phyloP scores from a whole-genome alignment of 2,888 invertebrate species.

The Serripes groenlandicus region DNA sequence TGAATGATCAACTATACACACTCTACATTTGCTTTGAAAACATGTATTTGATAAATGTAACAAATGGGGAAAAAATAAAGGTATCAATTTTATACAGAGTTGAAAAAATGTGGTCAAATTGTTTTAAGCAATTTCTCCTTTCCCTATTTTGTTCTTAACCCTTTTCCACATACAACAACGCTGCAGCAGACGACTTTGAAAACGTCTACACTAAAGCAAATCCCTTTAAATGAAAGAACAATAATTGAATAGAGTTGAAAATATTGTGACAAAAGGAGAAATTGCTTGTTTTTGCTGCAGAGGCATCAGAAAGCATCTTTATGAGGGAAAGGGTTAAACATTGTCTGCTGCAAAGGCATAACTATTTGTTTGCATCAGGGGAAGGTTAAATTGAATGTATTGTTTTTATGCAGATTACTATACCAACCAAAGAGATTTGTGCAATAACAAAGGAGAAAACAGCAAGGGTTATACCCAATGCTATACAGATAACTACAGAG shows the following conservation, averaged over 20 bases:
- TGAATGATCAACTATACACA: no score
- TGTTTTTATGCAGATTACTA: conserved; percentile 88
- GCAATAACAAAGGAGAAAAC: conserved; percentile 93
- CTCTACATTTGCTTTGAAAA: no score
- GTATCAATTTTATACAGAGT: no score
- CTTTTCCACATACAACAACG: neutral
- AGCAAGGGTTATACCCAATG: conserved; percentile 95
- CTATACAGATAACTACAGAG: conserved; percentile 90
- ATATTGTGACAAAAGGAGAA: neutral
- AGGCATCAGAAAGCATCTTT: neutral
- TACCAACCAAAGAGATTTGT: conserved; percentile 96
- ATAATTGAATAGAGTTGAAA: neutral
- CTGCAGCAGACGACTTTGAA: no score
- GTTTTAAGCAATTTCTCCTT: neutral
- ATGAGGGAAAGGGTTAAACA: neutral
- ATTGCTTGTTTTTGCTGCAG: neutral
- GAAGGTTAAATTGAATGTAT: neutral
- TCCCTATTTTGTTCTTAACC: neutral
- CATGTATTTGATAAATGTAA: no score
- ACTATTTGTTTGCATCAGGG: neutral
- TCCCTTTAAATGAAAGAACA: neutral
- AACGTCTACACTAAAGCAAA: no score
- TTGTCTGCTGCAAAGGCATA: neutral
- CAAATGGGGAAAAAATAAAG: no score
- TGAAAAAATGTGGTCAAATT: no score